Conservation (phyloP, 2,888 invertebrate genomes). For the Nomada hirtipes region DNA sequence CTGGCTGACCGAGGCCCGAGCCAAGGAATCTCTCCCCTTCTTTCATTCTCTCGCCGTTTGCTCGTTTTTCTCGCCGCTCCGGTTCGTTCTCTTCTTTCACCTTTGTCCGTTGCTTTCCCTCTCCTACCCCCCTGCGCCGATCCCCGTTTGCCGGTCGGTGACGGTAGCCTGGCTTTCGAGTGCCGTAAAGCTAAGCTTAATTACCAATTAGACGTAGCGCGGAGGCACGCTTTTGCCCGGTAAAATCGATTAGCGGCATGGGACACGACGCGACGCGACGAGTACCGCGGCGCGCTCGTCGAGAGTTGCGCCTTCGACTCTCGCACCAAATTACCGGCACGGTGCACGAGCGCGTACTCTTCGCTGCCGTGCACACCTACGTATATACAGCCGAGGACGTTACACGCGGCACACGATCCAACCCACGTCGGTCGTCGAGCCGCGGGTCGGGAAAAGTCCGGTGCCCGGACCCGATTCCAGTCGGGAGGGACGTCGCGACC, state of each 20-base stretch:
- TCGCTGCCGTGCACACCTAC: background rate
- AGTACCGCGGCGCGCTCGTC: slow-evolving; percentile 34
- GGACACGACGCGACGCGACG: slow-evolving; percentile 71
- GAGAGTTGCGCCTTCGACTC: slow-evolving; percentile 32
- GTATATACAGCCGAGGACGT: background rate
- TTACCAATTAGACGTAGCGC: slow-evolving; percentile 83
- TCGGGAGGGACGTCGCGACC: background rate
- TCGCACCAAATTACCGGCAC: slow-evolving; percentile 44
- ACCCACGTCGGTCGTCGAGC: slow-evolving; percentile 40
- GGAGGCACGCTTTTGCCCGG: slow-evolving; percentile 81
- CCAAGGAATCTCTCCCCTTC: slow-evolving; percentile 45
- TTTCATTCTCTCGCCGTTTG: slow-evolving; percentile 53
- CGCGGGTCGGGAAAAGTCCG: slow-evolving; percentile 52
- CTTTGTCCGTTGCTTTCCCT: slow-evolving; percentile 28
- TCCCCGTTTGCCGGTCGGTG: slow-evolving; percentile 19
- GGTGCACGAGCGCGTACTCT: slow-evolving; percentile 13
- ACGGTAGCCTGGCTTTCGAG: slow-evolving; percentile 59
- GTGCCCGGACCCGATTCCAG: background rate
- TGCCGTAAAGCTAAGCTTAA: slow-evolving; percentile 82
- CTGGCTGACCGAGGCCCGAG: slow-evolving; percentile 18
- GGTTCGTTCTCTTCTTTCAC: slow-evolving; percentile 32
- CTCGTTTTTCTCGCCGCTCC: slow-evolving; percentile 37
- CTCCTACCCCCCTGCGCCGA: background rate
- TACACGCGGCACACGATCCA: slow-evolving; percentile 21
- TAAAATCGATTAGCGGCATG: slow-evolving; percentile 81